A percentile compares a stretch with the other conserved stretches of the same genome.
phyloP scores from a whole-genome alignment of 2,888 invertebrate genomes.

The Lasioglossum zephyrum region DNA sequence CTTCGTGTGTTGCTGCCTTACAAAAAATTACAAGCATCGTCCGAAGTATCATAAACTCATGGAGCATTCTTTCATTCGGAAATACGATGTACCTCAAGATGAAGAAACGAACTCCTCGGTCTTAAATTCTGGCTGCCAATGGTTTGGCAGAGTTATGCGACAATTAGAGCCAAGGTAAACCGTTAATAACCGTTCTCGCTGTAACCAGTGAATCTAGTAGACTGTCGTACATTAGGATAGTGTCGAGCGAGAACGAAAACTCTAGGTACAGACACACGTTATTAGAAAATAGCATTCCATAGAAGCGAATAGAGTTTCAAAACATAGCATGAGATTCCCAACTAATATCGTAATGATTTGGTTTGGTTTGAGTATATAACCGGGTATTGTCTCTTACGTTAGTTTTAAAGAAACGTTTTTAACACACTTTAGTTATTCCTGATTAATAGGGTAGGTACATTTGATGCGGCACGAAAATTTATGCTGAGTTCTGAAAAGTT shows the following conservation, averaged over 20 bases:
- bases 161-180: slow-evolving; percentile 84
- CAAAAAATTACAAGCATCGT: slow-evolving; percentile 96
- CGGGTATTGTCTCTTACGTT: slow-evolving; percentile 58
- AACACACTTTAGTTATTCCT: slow-evolving; percentile 61
- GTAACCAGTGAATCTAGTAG: slow-evolving; percentile 25
- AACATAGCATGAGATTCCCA: slow-evolving; percentile 80
- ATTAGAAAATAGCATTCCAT: slow-evolving; percentile 49
- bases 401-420: slow-evolving; percentile 54
- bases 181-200: slow-evolving; percentile 6
- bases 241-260: slow-evolving; percentile 32
- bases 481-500: slow-evolving; percentile 59
- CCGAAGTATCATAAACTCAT: slow-evolving; percentile 97
- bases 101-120: slow-evolving; percentile 74
- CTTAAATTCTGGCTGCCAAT: slow-evolving; percentile 85
- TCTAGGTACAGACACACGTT: slow-evolving; percentile 37
- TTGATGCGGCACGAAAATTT: slow-evolving; percentile 52
- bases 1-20: slow-evolving; percentile 96
- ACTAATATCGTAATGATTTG: slow-evolving; percentile 83
- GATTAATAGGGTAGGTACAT: slow-evolving; percentile 65
- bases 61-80: slow-evolving; percentile 94
- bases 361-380: slow-evolving; percentile 81
- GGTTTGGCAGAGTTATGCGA: slow-evolving; percentile 90
- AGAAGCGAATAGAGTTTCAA: slow-evolving; percentile 59
- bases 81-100: slow-evolving; percentile 86
- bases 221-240: slow-evolving; percentile 33